These are phyloP conservation scores for Lasioglossum vierecki DNA, from an alignment of 2,888 invertebrate genomes.

Conservation along the genomic window DNA sequence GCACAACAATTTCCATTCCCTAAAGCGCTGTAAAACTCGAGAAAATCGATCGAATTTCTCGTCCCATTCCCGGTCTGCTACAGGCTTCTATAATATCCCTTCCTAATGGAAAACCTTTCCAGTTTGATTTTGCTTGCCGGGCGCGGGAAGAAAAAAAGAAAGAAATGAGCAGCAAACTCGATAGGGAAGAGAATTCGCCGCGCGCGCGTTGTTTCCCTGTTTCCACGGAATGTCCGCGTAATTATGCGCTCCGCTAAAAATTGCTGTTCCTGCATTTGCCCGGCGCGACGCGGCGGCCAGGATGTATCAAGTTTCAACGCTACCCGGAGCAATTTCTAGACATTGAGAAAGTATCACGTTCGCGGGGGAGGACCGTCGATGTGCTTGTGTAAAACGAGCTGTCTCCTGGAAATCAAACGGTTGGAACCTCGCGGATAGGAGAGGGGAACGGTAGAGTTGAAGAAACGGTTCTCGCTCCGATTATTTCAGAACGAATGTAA, in stretches of 20 bases:
- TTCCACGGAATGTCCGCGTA: conserved; percentile 42
- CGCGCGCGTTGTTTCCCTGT: conserved; percentile 43
- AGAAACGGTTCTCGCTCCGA: background rate
- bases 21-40: conserved; percentile 40
- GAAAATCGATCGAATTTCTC: conserved; percentile 56
- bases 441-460: background rate
- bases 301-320: conserved; percentile 26
- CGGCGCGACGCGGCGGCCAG: background rate
- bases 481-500: background rate
- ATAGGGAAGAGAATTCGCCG: conserved; percentile 42
- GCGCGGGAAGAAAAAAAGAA: conserved; percentile 11
- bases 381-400: conserved; percentile 22
- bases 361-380: background rate
- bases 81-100: conserved; percentile 39
- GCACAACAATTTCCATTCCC: conserved; percentile 36
- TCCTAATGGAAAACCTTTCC: conserved; percentile 57
- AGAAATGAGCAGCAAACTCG: conserved; percentile 68
- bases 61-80: background rate
- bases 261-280: conserved; percentile 15
- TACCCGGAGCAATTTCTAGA: conserved; percentile 18
- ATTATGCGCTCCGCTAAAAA: conserved; percentile 48
- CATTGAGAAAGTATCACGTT: conserved; percentile 15
- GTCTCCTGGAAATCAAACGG: conserved; percentile 63
- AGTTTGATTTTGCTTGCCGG: conserved; percentile 54
- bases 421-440: conserved; percentile 49